phyloP scores from a whole-genome alignment of 1,140 invertebrate genomes.

The Heliconius melpomene region DNA sequence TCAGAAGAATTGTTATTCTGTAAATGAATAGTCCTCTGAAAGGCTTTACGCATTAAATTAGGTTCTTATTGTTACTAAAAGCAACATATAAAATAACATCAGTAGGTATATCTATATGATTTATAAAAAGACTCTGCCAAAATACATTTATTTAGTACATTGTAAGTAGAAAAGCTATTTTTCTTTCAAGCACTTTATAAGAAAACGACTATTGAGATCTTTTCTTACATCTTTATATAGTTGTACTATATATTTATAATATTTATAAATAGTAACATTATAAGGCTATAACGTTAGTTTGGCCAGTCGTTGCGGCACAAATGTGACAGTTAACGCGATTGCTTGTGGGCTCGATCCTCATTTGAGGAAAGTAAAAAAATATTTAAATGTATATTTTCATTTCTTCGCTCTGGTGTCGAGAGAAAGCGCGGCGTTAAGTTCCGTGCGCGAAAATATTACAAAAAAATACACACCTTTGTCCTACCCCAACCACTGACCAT shows the following conservation, averaged over 20 bases:
- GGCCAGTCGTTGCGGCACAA: too few species aligned
- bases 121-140: background rate
- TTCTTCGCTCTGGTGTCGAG: too few species aligned
- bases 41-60: background rate
- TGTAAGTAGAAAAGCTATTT: background rate
- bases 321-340: too few species aligned
- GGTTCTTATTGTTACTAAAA: background rate
- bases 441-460: background rate
- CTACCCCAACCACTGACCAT: constrained; percentile 69
- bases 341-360: too few species aligned
- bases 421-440: too few species aligned
- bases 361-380: too few species aligned
- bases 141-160: background rate
- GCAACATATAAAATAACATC: background rate
- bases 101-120: background rate
- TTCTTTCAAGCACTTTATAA: background rate
- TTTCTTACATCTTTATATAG: background rate
- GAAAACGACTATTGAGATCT: background rate
- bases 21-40: background rate
- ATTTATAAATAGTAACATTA: too few species aligned
- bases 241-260: too few species aligned
- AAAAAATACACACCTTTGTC: constrained; percentile 43
- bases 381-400: too few species aligned
- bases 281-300: too few species aligned
- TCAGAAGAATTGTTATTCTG: background rate